Evolutionary conservation across 2,888 invertebrate genomes (phyloP).

Genomic region (Kryphioiulus occultus): DNA sequence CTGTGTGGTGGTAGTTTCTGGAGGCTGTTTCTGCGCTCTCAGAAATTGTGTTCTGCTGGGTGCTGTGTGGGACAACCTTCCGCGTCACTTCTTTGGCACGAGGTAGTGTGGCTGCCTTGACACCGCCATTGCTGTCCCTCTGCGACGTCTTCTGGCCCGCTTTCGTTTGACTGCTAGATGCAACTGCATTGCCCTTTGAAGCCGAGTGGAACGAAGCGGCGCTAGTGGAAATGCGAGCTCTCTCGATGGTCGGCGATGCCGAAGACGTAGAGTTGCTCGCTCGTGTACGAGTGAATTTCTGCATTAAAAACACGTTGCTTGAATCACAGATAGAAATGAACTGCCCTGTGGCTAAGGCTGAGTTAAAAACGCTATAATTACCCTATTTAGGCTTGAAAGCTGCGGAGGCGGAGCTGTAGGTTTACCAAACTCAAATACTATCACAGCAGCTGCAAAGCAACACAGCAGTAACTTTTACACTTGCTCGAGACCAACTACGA

Average conservation of each 20-base stretch:
- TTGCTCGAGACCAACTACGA: too few relatives aligned
- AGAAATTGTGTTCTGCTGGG: background rate
- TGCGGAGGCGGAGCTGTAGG: constrained; percentile 61
- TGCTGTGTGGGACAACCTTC: background rate
- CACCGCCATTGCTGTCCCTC: background rate
- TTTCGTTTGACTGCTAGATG: background rate
- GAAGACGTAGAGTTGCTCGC: constrained; percentile 30
- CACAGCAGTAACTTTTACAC: too few relatives aligned
- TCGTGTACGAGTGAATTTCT: constrained; percentile 41
- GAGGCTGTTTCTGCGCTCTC: background rate
- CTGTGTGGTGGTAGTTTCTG: background rate
- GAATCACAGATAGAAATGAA: too few relatives aligned
- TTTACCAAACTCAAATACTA: constrained; percentile 61
- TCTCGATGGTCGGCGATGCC: constrained; percentile 43
- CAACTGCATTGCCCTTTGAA: background rate
- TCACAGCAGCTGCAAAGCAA: constrained; percentile 59
- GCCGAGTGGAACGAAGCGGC: background rate
- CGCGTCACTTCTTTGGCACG: constrained; percentile 29
- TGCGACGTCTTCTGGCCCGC: background rate
- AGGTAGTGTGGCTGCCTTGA: constrained; percentile 39
- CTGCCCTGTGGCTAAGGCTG: background rate
- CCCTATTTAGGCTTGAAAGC: constrained; percentile 59
- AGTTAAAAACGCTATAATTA: background rate
- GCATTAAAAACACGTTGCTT: background rate
- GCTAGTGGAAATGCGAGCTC: constrained; percentile 1